Base-by-base conservation (phyloP, 2,113 vertebrate genomes). In the Thunnus maccoyii region DNA sequence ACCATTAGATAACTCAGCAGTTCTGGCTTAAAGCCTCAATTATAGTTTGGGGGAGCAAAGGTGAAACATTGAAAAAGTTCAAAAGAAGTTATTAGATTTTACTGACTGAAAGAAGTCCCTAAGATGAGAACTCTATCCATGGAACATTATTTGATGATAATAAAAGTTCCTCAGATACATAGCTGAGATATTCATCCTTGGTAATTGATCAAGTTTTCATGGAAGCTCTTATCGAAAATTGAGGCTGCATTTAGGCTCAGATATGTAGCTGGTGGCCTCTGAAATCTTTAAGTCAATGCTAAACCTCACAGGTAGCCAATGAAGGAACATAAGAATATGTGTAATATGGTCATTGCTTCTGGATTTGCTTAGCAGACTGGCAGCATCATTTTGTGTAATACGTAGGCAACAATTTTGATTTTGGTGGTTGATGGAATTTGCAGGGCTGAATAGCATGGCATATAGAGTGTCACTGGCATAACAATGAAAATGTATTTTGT, bases 31-130 rank as follows among this genome's bases (percentile, higher is more conserved):
- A 41, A 85, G 64, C 56, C 46, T 65, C 44, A 63, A 72, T 79
- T 69, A 71, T 71, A 76, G 55, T 76, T 56, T 65, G 4, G 3
- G 32, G 20, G 51, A 72, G 86, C 78, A 90, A 80, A 83, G 83
- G 75, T 88, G 74, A 76, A 72, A 64, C 5, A 41, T 25, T 11
- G 30, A 20, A 48, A 60, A 67, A 63, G 68, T 72, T 64, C 20
- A 67, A 62, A 80, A 67, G 16, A 66, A 81, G 64, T 82, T 74
- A 68, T 56, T n/a, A 48, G 3, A n/a, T 65, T 58, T 54, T 46
- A 62, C 41, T 27, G 18, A 64, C 9, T 22, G 17, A 27, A 73
- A 60, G n/a, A 63, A 25, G 32, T 1, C 14, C 11, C 8, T 16
- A 52, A 30, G 27, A 50, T 52, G 16, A 72, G 4, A 10, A 50